A percentile compares a stretch with the other conserved stretches of the same genome.
phyloP scores from a whole-genome alignment of 2,888 invertebrate species.

The Leptinotarsa tumamoca region DNA sequence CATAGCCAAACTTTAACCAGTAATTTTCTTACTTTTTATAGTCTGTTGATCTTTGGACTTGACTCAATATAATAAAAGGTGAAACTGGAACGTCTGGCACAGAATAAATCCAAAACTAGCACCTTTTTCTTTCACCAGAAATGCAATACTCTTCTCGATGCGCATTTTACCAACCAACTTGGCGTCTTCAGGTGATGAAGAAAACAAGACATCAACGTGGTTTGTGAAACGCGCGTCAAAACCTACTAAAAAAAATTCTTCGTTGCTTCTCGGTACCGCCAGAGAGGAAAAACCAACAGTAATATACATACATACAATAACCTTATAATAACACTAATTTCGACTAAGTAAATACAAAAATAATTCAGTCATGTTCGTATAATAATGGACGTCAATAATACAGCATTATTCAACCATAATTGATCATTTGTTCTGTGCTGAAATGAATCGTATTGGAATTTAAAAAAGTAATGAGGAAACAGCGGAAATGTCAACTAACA shows the following conservation, averaged over 20 bases:
- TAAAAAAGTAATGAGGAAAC: neutral
- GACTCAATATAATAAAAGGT: no score
- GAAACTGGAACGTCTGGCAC: no score
- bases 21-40: no score
- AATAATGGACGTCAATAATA: conserved; percentile 58
- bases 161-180: no score
- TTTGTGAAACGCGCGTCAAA: neutral
- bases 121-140: no score
- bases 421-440: conserved; percentile 42
- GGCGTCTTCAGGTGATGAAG: no score
- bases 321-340: conserved; percentile 23
- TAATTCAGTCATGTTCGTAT: conserved; percentile 58
- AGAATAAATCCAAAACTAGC: no score
- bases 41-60: no score
- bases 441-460: conserved; percentile 1
- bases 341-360: conserved; percentile 54
- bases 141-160: no score
- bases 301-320: conserved; percentile 39
- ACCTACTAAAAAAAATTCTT: neutral
- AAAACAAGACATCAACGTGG: no score
- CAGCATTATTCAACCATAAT: conserved; percentile 51
- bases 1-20: no score
- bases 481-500: neutral
- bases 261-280: neutral
- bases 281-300: conserved; percentile 34